Conservation (phyloP, 2,113 vertebrate genomes). For the Plectropomus leopardus region DNA sequence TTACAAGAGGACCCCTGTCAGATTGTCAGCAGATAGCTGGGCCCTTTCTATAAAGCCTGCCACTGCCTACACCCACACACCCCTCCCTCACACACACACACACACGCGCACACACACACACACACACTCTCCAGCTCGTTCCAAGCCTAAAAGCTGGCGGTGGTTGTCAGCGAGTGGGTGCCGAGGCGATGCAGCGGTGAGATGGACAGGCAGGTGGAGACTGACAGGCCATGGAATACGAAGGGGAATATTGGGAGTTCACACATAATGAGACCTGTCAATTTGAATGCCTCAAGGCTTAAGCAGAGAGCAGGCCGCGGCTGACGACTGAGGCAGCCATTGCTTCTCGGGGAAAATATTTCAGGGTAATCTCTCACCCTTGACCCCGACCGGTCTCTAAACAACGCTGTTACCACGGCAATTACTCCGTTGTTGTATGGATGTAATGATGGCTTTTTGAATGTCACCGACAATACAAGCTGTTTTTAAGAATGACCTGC, state of each 20-base stretch:
- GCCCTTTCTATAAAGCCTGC: slow-evolving; percentile 79
- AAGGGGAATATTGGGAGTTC: slow-evolving; percentile 76
- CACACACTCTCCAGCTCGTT: slow-evolving; percentile 38
- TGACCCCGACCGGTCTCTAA: slow-evolving; percentile 76
- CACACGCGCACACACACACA: slow-evolving; percentile 14
- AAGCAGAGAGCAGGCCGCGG: slow-evolving; percentile 61
- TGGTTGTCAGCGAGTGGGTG: slow-evolving; percentile 68
- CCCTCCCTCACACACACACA: not conserved
- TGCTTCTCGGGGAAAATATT: slow-evolving; percentile 67
- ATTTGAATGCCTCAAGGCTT: slow-evolving; percentile 84
- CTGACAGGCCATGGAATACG: slow-evolving; percentile 78
- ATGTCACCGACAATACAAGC: not conserved
- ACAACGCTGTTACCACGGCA: slow-evolving; percentile 72
- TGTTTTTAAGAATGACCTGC: slow-evolving; percentile 5
- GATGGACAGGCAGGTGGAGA: slow-evolving; percentile 80
- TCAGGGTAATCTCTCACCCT: slow-evolving; percentile 78
- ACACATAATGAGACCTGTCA: slow-evolving; percentile 85
- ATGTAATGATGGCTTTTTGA: slow-evolving; percentile 28
- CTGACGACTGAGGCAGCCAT: slow-evolving; percentile 64
- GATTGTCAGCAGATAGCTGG: slow-evolving; percentile 84
- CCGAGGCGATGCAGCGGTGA: slow-evolving; percentile 58
- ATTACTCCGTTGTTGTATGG: slow-evolving; percentile 64
- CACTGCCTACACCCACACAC: slow-evolving; percentile 68
- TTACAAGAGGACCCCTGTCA: slow-evolving; percentile 90
- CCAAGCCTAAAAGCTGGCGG: slow-evolving; percentile 41